phyloP scores from a whole-genome alignment of 2,113 vertebrate species.

The Gymnobelideus leadbeateri region DNA sequence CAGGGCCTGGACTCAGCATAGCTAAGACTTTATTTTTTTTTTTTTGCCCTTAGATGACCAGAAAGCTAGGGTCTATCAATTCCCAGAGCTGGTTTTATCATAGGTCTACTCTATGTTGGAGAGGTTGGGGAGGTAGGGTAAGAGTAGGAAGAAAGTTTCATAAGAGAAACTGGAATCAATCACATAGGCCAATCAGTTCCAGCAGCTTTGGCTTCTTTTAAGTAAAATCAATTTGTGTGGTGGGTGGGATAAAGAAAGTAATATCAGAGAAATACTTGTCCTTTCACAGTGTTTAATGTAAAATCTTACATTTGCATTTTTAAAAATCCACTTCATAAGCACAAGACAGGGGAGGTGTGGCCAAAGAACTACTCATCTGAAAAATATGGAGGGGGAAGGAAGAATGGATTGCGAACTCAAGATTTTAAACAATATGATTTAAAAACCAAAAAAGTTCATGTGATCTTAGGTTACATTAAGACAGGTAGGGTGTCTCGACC shows the following conservation, averaged over 20 bases:
- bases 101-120: not conserved
- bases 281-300: not conserved
- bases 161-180: not conserved
- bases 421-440: not conserved
- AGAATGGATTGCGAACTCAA: not conserved
- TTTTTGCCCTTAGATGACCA: not conserved
- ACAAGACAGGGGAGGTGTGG: not conserved
- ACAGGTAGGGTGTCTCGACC: not conserved
- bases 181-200: not conserved
- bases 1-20: not conserved
- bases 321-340: not conserved
- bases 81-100: not conserved
- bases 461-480: not conserved
- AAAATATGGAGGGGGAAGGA: not conserved
- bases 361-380: not conserved
- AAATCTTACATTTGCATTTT: not conserved
- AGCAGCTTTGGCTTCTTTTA: not conserved
- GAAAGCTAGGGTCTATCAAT: not conserved
- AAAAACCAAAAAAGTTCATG: not conserved
- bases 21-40: not conserved
- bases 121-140: not conserved
- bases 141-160: not conserved
- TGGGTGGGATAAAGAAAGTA: not conserved
- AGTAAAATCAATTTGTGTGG: not conserved
- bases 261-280: not conserved